Conservation (phyloP, 2,113 vertebrate species). For the Eublepharis macularius region DNA sequence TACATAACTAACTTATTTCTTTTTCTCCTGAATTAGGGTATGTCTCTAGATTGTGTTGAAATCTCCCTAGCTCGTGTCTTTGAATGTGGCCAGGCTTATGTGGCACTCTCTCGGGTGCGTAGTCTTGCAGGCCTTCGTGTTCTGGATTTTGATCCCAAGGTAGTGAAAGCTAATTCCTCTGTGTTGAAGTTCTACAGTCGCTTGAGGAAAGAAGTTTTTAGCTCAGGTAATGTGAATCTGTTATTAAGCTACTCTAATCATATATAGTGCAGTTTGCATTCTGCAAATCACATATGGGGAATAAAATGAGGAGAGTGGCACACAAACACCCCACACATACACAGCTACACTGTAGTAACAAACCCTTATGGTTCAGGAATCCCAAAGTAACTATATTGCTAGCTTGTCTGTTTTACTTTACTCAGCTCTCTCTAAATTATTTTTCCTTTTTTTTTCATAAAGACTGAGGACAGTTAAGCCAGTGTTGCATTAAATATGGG, state of each 20-base stretch:
- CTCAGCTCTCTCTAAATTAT: no score
- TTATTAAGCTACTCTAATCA: background rate
- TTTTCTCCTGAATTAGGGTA: conserved; percentile 75
- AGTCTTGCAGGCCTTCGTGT: conserved; percentile 89
- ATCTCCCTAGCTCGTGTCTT: conserved; percentile 93
- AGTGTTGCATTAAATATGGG: background rate
- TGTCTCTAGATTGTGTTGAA: conserved; percentile 92
- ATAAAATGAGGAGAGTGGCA: no score
- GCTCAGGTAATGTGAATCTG: conserved; percentile 50
- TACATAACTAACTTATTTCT: background rate
- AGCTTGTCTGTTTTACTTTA: no score
- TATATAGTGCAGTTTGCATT: no score
- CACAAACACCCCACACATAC: no score
- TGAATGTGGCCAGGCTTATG: conserved; percentile 94
- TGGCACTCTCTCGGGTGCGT: conserved; percentile 91
- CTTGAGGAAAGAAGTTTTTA: conserved; percentile 64
- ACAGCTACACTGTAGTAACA: no score
- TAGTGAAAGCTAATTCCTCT: conserved; percentile 86
- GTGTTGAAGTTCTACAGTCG: conserved; percentile 87
- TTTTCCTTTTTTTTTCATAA: no score
- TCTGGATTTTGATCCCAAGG: conserved; percentile 90
- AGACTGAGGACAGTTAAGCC: no score
- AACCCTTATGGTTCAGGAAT: no score
- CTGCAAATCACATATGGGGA: no score
- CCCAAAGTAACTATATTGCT: no score